These are phyloP conservation scores for Geodia barretti DNA, from an alignment of 37 sponge, comb jelly and placozoan genomes.

Conservation along the genomic window DNA sequence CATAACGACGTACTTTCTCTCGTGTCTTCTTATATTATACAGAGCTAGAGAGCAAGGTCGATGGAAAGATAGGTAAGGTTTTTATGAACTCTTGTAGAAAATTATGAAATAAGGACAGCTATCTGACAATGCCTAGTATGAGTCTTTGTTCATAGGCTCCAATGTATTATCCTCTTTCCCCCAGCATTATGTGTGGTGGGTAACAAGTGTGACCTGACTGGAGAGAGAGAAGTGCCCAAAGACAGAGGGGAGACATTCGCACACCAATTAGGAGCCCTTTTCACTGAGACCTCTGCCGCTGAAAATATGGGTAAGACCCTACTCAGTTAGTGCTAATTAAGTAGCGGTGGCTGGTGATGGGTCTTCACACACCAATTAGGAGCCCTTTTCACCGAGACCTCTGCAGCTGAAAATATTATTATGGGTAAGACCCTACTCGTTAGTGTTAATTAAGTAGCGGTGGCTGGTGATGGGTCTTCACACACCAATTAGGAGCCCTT, in stretches of 20 bases:
- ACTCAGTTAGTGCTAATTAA: too few species aligned
- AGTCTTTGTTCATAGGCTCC: too few species aligned
- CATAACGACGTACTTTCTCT: too few species aligned
- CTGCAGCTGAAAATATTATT: conserved; percentile 52
- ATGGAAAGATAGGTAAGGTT: conserved; percentile 33
- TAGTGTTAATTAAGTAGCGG: too few species aligned
- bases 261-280: conserved; percentile 54
- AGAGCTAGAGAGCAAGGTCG: conserved; percentile 54
- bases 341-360: too few species aligned
- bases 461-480: too few species aligned
- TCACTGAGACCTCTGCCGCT: conserved; percentile 64
- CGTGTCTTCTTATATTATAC: too few species aligned
- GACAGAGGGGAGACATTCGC: conserved; percentile 53
- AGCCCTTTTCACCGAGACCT: conserved; percentile 66
- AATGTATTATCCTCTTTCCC: not conserved
- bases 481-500: too few species aligned
- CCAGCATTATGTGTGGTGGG: conserved; percentile 66
- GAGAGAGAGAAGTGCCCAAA: conserved; percentile 31
- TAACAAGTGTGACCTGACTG: conserved; percentile 60
- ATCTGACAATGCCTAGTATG: too few species aligned
- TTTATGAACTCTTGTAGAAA: not conserved
- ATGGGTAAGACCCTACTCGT: too few species aligned
- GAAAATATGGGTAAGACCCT: conserved; percentile 40
- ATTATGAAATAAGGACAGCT: too few species aligned
- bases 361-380: conserved; percentile 56